Evolutionary conservation across 2,888 invertebrate genomes (phyloP).

Genomic region (Ophonus ardosiacus): DNA sequence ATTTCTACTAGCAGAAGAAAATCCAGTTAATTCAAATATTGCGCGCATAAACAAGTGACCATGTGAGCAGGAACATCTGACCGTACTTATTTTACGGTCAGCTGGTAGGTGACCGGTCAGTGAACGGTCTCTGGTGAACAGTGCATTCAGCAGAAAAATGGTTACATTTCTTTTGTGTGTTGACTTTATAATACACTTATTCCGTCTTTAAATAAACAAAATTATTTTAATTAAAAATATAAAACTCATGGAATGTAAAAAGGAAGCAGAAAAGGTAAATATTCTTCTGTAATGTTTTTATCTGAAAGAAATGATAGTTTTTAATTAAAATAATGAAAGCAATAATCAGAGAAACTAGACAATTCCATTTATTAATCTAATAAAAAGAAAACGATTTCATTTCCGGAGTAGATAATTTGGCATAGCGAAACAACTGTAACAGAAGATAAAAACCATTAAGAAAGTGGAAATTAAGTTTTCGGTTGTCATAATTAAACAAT

Average conservation of each 20-base stretch:
- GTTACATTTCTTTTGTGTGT: background rate
- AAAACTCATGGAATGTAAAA: background rate
- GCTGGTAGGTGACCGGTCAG: too few species aligned
- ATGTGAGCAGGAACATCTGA: too few species aligned
- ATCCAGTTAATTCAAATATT: too few species aligned
- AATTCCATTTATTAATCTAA: slow-evolving; percentile 44
- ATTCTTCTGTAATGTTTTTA: background rate
- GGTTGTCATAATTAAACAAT: slow-evolving; percentile 58
- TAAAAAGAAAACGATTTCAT: slow-evolving; percentile 41
- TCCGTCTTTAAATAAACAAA: background rate
- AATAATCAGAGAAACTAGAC: slow-evolving; percentile 20
- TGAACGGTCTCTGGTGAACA: too few species aligned
- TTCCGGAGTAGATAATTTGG: slow-evolving; percentile 49
- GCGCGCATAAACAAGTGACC: too few species aligned
- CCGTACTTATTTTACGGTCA: too few species aligned
- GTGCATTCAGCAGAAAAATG: too few species aligned
- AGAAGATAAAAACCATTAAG: slow-evolving; percentile 59
- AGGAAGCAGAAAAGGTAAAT: background rate
- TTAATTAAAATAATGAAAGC: slow-evolving; percentile 47
- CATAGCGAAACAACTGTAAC: slow-evolving; percentile 38
- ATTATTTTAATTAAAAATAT: slow-evolving; percentile 1
- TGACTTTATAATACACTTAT: background rate
- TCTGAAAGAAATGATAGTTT: slow-evolving; percentile 23
- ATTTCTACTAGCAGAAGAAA: too few species aligned
- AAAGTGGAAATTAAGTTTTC: slow-evolving; percentile 61